Conservation (phyloP, 2,113 vertebrate genomes). For the Lontra canadensis region DNA sequence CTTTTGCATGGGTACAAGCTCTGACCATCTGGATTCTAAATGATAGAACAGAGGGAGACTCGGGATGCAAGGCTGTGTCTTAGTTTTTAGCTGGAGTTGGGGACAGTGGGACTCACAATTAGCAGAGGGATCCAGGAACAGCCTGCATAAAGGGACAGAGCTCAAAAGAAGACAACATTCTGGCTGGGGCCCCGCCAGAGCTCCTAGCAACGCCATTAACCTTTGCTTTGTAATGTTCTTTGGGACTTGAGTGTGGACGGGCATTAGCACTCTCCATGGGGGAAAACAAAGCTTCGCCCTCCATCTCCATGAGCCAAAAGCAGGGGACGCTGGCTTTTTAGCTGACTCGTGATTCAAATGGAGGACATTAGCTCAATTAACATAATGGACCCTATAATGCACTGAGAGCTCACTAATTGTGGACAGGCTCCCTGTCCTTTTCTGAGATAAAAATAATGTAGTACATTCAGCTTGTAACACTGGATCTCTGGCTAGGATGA, state of each 20-base stretch:
- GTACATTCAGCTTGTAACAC: not conserved
- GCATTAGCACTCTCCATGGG: not conserved
- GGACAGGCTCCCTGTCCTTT: not conserved
- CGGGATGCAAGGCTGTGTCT: not conserved
- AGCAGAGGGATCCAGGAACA: not conserved
- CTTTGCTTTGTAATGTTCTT: not conserved
- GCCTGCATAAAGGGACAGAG: too few relatives aligned
- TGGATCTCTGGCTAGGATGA: not conserved
- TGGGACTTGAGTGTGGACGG: not conserved
- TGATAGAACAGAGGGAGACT: fast-evolving
- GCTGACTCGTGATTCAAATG: not conserved
- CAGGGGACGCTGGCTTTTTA: not conserved
- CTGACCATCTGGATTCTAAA: not conserved
- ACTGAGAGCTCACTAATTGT: not conserved
- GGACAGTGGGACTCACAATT: not conserved
- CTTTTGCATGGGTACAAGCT: not conserved
- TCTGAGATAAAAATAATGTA: conserved; percentile 24
- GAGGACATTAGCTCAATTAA: not conserved
- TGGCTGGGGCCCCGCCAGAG: not conserved
- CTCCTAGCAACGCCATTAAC: not conserved
- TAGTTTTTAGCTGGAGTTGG: not conserved
- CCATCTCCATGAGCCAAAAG: not conserved
- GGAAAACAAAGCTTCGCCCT: not conserved
- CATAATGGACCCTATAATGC: not conserved
- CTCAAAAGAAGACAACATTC: not conserved